Conservation (phyloP, 2,797 vertebrate species). For the Rhinella marina region DNA sequence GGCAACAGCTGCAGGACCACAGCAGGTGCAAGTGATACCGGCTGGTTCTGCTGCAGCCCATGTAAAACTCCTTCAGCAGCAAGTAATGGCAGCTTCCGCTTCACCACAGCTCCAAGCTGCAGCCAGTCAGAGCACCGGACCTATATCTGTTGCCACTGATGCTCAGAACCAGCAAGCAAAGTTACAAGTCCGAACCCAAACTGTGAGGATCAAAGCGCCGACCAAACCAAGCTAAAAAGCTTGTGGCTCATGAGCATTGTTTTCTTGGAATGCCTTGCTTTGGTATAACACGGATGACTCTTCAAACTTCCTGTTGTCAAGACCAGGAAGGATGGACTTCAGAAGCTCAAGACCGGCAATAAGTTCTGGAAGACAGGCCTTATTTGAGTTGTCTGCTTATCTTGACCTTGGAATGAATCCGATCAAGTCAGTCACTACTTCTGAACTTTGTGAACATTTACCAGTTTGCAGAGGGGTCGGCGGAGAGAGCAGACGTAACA, state of each 20-base stretch:
- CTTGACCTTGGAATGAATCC: too few relatives aligned
- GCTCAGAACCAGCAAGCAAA: conserved; percentile 77
- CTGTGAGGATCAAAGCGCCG: conserved; percentile 81
- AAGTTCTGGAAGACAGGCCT: neutral
- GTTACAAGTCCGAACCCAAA: conserved; percentile 76
- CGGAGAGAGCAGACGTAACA: neutral
- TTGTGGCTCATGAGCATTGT: neutral
- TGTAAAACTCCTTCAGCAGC: conserved; percentile 76
- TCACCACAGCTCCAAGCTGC: conserved; percentile 79
- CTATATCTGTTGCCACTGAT: conserved; percentile 71
- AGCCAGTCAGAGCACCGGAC: conserved; percentile 75
- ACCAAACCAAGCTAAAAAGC: conserved; percentile 79
- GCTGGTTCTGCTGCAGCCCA: conserved; percentile 72
- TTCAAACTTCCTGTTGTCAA: neutral
- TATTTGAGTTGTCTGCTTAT: neutral
- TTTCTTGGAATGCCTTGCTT: conserved; percentile 35
- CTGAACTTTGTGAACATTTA: conserved; percentile 8
- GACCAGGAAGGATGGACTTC: neutral
- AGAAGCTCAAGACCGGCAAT: too few relatives aligned
- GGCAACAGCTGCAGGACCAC: conserved; percentile 67
- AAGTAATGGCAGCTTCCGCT: conserved; percentile 72
- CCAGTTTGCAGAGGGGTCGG: neutral
- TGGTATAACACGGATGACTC: neutral
- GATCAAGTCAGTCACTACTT: neutral
- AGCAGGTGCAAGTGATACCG: conserved; percentile 78